These are phyloP conservation scores for Ostrea edulis DNA, from an alignment of 1,140 invertebrate genomes.

Conservation along the genomic window DNA sequence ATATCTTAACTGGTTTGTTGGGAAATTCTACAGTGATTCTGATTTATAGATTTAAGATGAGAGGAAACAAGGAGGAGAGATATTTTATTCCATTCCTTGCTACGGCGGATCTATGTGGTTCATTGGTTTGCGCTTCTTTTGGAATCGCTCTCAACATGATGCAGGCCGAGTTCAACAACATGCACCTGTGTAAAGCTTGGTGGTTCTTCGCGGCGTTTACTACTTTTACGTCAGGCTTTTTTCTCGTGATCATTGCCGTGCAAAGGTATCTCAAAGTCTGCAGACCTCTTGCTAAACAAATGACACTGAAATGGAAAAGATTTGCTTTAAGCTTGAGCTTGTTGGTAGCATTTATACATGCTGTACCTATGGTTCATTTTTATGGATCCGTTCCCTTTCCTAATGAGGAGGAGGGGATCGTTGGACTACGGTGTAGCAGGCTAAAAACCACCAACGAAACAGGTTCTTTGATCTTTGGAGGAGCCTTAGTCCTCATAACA, in stretches of 20 bases:
- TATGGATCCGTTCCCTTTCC: constrained; percentile 51
- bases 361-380: constrained; percentile 34
- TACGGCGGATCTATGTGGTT: constrained; percentile 41
- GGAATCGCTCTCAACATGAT: constrained; percentile 50
- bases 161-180: constrained; percentile 45
- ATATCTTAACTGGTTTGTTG: constrained; percentile 44
- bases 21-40: constrained; percentile 51
- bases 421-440: constrained; percentile 45
- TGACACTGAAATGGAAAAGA: constrained; percentile 33
- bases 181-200: constrained; percentile 39
- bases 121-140: constrained; percentile 44
- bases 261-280: constrained; percentile 42
- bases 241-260: constrained; percentile 39
- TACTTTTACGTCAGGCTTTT: constrained; percentile 32
- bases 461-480: constrained; percentile 30
- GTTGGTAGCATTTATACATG: not conserved
- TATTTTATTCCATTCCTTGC: constrained; percentile 57
- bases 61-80: constrained; percentile 50
- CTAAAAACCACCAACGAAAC: constrained; percentile 34
- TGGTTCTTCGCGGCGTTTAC: constrained; percentile 48
- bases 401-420: constrained; percentile 19
- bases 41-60: constrained; percentile 49
- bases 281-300: constrained; percentile 39
- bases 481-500: not conserved
- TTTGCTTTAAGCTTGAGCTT: constrained; percentile 15